phyloP scores from a whole-genome alignment of 2,113 vertebrate species.

The Ptilonorhynchus violaceus region DNA sequence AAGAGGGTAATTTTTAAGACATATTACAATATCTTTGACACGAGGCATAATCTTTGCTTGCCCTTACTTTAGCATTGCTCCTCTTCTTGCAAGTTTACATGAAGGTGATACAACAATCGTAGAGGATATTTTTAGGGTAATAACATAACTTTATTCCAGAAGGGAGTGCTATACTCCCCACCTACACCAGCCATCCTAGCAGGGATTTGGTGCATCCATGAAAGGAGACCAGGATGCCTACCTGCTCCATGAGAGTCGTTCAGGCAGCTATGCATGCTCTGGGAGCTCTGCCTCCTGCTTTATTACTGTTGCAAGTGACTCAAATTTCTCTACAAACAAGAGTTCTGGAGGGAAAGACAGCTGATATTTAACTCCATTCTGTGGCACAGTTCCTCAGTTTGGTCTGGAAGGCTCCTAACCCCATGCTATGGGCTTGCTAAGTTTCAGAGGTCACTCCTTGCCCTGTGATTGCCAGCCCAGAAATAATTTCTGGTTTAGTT shows the following conservation, averaged over 20 bases:
- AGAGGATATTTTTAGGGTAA: background rate
- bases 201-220: background rate
- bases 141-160: background rate
- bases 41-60: background rate
- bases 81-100: background rate
- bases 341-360: background rate
- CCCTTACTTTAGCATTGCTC: background rate
- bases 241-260: fast-evolving
- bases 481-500: background rate
- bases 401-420: background rate
- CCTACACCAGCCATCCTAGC: background rate
- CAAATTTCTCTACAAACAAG: background rate
- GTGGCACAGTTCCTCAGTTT: background rate
- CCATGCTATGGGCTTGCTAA: background rate
- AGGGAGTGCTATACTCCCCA: background rate
- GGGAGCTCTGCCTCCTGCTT: background rate
- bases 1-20: background rate
- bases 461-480: background rate
- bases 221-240: background rate
- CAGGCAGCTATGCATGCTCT: background rate
- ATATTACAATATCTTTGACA: background rate
- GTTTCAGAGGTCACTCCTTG: background rate
- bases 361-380: background rate
- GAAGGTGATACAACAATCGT: background rate
- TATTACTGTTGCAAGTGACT: background rate